Conservation (phyloP, 2,797 vertebrate species). For the Hoplostethus atlanticus region DNA sequence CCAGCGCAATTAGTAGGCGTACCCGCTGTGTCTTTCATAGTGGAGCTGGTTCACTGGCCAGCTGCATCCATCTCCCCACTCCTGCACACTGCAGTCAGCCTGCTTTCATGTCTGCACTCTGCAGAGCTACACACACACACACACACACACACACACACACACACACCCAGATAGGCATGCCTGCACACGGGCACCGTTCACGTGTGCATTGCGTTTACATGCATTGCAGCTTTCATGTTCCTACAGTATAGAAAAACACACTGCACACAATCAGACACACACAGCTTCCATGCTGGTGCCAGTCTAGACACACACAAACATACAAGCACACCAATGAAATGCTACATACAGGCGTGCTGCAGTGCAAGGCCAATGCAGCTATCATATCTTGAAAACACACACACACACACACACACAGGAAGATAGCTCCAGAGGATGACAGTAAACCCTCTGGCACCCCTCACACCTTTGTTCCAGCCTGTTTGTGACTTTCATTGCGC, state of each 20-base stretch:
- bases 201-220: background rate
- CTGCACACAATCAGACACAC: background rate
- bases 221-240: conserved; percentile 35
- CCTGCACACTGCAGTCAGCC: conserved; percentile 57
- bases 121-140: conserved; percentile 38
- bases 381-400: conserved; percentile 1
- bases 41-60: conserved; percentile 67
- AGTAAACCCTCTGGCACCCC: background rate
- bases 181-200: conserved; percentile 13
- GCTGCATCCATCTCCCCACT: conserved; percentile 67
- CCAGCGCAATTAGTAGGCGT: conserved; percentile 74
- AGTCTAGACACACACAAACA: background rate
- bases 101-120: conserved; percentile 62
- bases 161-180: conserved; percentile 6
- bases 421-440: background rate
- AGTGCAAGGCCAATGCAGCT: background rate
- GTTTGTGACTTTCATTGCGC: conserved; percentile 13
- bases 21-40: conserved; percentile 74
- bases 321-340: background rate
- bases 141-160: conserved; percentile 1
- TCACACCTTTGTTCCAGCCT: background rate
- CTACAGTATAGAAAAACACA: background rate
- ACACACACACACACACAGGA: conserved; percentile 18
- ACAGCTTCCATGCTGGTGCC: background rate
- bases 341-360: conserved; percentile 1